phyloP scores from a whole-genome alignment of 2,888 invertebrate species.

The Synergus laeviventris region DNA sequence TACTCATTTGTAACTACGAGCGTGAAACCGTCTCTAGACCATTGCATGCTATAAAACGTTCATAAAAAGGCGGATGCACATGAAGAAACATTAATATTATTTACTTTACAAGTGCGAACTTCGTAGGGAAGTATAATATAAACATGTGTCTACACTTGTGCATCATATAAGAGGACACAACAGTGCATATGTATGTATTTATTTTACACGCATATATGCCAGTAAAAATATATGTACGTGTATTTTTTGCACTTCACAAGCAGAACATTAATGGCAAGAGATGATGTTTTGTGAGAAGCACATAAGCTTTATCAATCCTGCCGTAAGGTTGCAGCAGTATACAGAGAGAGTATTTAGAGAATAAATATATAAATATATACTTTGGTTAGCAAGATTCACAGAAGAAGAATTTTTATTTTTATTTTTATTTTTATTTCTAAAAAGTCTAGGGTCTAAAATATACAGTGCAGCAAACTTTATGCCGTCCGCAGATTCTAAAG shows the following conservation, averaged over 20 bases:
- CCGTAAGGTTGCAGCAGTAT: no score
- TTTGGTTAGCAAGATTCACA: neutral
- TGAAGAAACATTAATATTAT: slow-evolving; percentile 36
- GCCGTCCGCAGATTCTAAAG: neutral
- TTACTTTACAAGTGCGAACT: slow-evolving; percentile 17
- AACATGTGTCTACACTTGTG: slow-evolving; percentile 25
- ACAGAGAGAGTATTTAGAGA: no score
- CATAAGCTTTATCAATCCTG: no score
- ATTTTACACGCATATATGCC: neutral
- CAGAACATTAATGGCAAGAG: slow-evolving; percentile 16
- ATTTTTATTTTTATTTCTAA: neutral
- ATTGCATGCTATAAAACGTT: slow-evolving; percentile 25
- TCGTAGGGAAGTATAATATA: slow-evolving; percentile 15
- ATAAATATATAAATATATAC: no score
- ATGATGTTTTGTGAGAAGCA: slow-evolving; percentile 22
- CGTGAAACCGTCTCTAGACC: slow-evolving; percentile 5
- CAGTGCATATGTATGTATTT: neutral
- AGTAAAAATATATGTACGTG: neutral
- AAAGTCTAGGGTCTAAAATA: neutral
- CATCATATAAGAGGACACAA: neutral
- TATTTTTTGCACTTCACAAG: slow-evolving; percentile 8
- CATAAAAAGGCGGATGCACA: slow-evolving; percentile 18
- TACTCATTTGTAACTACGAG: slow-evolving; percentile 25
- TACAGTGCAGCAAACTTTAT: no score
- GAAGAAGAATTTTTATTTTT: neutral